A percentile compares a stretch with the other conserved stretches of the same genome.
Conservation (phyloP, 1,140 invertebrate species). For the Bombus confusus region DNA sequence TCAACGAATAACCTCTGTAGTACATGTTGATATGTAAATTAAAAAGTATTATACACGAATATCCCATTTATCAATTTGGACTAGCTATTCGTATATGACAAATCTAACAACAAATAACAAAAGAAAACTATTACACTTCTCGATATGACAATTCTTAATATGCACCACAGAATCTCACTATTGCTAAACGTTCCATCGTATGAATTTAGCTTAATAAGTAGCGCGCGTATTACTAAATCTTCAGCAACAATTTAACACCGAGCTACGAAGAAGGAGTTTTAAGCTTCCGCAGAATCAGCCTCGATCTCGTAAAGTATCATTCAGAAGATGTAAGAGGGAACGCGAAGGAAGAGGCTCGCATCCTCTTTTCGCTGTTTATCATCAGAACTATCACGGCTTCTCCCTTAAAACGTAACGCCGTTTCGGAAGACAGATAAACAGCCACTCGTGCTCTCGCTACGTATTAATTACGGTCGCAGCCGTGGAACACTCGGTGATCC, state of each 20-base stretch:
- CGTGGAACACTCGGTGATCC: conserved; percentile 19
- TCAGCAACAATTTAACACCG: conserved; percentile 2
- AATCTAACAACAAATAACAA: no score
- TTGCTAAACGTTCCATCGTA: not conserved
- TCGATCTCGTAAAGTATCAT: conserved; percentile 5
- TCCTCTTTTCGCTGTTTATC: conserved; percentile 35
- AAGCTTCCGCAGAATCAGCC: not conserved
- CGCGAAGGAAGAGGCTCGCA: not conserved
- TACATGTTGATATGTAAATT: no score
- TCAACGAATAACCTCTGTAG: not conserved
- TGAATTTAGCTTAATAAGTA: not conserved
- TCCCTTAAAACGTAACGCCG: conserved; percentile 34
- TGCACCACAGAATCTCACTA: not conserved
- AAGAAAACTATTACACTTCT: not conserved
- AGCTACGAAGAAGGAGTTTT: not conserved
- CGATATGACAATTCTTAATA: not conserved
- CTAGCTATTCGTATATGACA: no score
- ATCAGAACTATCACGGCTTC: conserved; percentile 15
- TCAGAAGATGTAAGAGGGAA: conserved; percentile 2
- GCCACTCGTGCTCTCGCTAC: conserved; percentile 34
- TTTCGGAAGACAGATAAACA: conserved; percentile 44
- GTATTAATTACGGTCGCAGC: conserved; percentile 46
- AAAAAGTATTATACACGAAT: no score
- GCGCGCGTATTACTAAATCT: not conserved
- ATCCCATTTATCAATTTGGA: no score